Conservation (phyloP, 2,888 invertebrate species). For the Cheilosia scutellata region DNA sequence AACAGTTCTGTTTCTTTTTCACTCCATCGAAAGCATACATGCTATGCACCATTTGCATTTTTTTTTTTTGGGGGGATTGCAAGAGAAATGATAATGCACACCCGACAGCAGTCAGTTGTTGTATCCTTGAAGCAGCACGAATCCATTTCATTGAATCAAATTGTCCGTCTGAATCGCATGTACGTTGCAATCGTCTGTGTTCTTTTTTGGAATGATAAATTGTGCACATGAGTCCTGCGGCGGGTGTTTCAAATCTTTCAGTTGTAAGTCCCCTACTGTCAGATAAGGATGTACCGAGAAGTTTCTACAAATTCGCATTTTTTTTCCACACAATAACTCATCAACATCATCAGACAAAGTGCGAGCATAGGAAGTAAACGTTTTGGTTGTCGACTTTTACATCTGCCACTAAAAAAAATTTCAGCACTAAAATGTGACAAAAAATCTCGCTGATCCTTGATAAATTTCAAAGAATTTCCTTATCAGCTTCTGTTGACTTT, state of each 20-base stretch:
- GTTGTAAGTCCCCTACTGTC: conserved; percentile 33
- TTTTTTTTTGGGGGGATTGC: not conserved
- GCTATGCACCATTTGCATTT: conserved; percentile 57
- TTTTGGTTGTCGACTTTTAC: not conserved
- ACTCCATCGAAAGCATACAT: conserved; percentile 48
- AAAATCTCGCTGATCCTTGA: conserved; percentile 14
- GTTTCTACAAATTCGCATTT: not conserved
- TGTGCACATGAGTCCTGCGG: conserved; percentile 26
- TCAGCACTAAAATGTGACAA: not conserved
- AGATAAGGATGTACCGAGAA: conserved; percentile 6
- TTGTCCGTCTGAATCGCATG: conserved; percentile 52
- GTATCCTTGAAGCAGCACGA: conserved; percentile 38
- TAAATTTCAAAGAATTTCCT: conserved; percentile 44
- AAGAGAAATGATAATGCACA: conserved; percentile 17
- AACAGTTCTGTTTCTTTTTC: conserved; percentile 13
- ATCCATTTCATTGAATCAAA: conserved; percentile 62
- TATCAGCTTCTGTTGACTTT: conserved; percentile 56
- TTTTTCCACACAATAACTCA: conserved; percentile 30
- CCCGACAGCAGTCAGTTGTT: not conserved
- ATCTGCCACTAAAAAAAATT: conserved; percentile 3
- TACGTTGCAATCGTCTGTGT: conserved; percentile 23
- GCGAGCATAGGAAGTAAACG: conserved; percentile 5
- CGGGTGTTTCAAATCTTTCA: not conserved
- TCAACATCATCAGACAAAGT: conserved; percentile 18
- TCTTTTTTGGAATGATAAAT: conserved; percentile 56